Conservation (phyloP, 1,140 invertebrate genomes). For the Pseudomyrmex pallidus region DNA sequence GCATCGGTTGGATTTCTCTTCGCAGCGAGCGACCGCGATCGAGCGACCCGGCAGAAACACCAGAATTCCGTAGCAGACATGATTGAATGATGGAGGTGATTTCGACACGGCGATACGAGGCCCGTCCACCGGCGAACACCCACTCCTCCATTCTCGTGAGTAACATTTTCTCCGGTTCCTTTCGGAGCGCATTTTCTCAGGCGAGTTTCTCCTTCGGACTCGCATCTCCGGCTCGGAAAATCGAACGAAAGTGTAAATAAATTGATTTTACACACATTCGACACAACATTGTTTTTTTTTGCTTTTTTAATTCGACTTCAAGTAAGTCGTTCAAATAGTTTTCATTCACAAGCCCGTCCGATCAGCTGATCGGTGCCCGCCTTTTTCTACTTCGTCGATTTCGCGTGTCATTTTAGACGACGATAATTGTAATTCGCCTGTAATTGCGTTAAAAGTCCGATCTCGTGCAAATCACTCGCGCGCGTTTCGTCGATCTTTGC, state of each 20-base stretch:
- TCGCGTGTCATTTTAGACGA: too few species aligned
- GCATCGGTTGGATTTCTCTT: neutral
- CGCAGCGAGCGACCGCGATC: neutral
- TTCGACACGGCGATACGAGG: slow-evolving; percentile 83
- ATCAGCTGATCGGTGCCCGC: too few species aligned
- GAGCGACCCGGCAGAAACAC: slow-evolving; percentile 7
- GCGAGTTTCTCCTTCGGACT: slow-evolving; percentile 21
- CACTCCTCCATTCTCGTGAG: slow-evolving; percentile 78
- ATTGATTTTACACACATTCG: too few species aligned
- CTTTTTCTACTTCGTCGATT: too few species aligned
- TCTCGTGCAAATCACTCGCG: neutral
- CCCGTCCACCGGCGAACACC: slow-evolving; percentile 76
- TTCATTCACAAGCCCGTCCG: too few species aligned
- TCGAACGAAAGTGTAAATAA: too few species aligned
- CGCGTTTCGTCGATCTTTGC: slow-evolving; percentile 12
- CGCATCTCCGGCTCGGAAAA: neutral
- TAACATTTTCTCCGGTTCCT: slow-evolving; percentile 50
- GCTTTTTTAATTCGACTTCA: too few species aligned
- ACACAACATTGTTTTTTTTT: too few species aligned
- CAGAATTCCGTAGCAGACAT: slow-evolving; percentile 62
- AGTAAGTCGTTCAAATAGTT: too few species aligned
- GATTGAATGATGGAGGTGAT: slow-evolving; percentile 82
- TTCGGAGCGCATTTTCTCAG: slow-evolving; percentile 32
- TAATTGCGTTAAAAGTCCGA: neutral
- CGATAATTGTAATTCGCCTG: neutral